phyloP scores from a whole-genome alignment of 2,797 vertebrate species.

The Graptemys geographica region DNA sequence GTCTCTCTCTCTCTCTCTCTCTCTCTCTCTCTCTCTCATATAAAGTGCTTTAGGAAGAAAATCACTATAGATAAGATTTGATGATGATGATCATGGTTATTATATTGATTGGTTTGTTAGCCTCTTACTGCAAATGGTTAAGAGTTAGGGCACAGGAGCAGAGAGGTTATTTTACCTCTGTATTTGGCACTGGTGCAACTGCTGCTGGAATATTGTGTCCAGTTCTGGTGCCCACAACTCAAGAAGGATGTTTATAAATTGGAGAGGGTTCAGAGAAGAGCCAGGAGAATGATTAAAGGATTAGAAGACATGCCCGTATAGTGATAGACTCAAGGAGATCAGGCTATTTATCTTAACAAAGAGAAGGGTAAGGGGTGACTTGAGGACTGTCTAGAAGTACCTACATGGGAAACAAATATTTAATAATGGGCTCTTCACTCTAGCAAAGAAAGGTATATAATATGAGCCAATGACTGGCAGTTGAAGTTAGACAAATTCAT shows the following conservation, averaged over 20 bases:
- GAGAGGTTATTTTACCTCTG: not conserved
- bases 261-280: not conserved
- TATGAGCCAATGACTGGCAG: too few species aligned
- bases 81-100: not conserved
- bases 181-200: not conserved
- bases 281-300: not conserved
- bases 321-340: not conserved
- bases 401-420: not conserved
- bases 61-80: rapidly evolving
- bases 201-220: not conserved
- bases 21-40: not conserved
- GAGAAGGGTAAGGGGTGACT: not conserved
- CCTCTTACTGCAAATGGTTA: not conserved
- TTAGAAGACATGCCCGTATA: not conserved
- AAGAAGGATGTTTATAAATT: not conserved
- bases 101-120: not conserved
- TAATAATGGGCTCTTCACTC: too few species aligned
- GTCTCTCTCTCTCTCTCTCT: too few species aligned
- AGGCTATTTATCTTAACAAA: not conserved
- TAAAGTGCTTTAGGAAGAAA: not conserved
- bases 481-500: too few species aligned
- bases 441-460: too few species aligned
- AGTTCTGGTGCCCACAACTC: not conserved
- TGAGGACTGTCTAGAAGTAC: not conserved
- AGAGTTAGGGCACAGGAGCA: not conserved